A percentile compares a stretch with the other conserved stretches of the same genome.
Conservation (phyloP, 2,113 vertebrate species). For the Malurus cyaneus region DNA sequence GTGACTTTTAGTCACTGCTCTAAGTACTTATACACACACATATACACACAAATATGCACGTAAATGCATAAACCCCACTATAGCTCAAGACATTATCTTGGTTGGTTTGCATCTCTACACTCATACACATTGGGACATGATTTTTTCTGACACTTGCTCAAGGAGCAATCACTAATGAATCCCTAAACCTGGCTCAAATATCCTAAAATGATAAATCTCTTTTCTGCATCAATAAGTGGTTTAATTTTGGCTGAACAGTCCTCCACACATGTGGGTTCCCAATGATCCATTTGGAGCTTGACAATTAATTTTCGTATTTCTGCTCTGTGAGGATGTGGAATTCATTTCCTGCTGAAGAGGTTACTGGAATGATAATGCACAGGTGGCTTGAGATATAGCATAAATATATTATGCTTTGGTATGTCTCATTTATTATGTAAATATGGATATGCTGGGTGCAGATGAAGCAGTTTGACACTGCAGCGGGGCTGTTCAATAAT, state of each 20-base stretch:
- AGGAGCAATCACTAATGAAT: not conserved
- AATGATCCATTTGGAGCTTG: constrained; percentile 40
- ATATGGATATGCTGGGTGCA: not conserved
- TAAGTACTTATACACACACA: not conserved
- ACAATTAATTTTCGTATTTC: constrained; percentile 51
- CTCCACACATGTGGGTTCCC: not conserved
- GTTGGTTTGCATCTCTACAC: not conserved
- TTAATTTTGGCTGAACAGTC: constrained; percentile 29
- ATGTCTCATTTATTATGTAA: constrained; percentile 66
- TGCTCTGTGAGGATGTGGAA: constrained; percentile 16
- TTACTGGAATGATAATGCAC: constrained; percentile 55
- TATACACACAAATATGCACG: not conserved
- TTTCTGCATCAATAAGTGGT: not conserved
- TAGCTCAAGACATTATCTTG: not conserved
- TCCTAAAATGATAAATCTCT: not conserved
- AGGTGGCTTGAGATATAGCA: constrained; percentile 52
- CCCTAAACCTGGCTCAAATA: not conserved
- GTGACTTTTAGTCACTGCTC: not conserved
- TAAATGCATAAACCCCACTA: not conserved
- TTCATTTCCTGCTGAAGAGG: constrained; percentile 54
- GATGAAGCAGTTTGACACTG: constrained; percentile 8
- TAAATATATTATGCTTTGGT: constrained; percentile 63
- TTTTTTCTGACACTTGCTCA: not conserved
- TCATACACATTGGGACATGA: not conserved
- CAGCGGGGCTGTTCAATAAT: constrained; percentile 32